phyloP scores from a whole-genome alignment of 1,140 invertebrate species.

The Holcopasites calliopsidis region DNA sequence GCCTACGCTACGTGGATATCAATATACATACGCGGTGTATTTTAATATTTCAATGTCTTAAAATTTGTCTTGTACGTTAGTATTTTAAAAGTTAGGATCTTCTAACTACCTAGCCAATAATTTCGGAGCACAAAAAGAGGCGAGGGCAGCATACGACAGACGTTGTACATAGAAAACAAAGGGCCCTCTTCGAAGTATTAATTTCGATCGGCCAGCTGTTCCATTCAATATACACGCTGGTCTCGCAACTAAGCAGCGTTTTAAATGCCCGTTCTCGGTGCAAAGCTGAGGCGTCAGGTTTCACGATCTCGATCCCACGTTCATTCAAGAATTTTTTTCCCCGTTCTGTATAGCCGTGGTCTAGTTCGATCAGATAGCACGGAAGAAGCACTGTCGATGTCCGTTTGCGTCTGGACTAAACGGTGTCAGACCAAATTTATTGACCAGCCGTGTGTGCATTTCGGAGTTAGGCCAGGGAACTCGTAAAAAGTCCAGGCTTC shows the following conservation, averaged over 20 bases:
- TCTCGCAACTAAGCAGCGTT: conserved; percentile 15
- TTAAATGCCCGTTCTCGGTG: conserved; percentile 2
- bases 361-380: neutral
- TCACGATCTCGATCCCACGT: neutral
- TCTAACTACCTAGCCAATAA: too few relatives aligned
- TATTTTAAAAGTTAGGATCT: too few relatives aligned
- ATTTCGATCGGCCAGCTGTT: conserved; percentile 23
- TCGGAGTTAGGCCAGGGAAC: neutral
- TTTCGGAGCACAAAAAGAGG: neutral
- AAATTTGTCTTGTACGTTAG: too few relatives aligned
- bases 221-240: neutral
- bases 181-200: neutral
- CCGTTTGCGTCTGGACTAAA: neutral
- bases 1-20: neutral
- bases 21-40: too few relatives aligned
- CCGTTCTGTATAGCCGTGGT: neutral
- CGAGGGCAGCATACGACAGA: neutral
- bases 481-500: conserved; percentile 10
- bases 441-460: neutral
- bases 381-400: neutral
- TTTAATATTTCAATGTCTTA: too few relatives aligned
- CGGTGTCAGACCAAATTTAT: neutral
- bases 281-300: conserved; percentile 5
- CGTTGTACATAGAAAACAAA: conserved; percentile 14
- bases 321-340: neutral